phyloP scores from a whole-genome alignment of 2,797 vertebrate genomes.

The Dipus sagitta region DNA sequence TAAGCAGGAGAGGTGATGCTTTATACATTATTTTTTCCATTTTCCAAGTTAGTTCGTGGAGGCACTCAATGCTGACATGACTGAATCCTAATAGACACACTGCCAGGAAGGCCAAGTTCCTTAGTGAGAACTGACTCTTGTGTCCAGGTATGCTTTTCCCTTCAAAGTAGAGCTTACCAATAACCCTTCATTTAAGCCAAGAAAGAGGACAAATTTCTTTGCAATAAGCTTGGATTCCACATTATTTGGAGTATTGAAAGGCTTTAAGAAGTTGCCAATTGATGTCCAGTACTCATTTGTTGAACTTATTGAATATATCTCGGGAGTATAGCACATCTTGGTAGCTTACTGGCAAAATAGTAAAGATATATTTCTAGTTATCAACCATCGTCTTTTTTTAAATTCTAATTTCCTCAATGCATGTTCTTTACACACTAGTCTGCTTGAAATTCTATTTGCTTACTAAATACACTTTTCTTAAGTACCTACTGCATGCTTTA shows the following conservation, averaged over 20 bases:
- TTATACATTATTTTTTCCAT: neutral
- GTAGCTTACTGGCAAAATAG: neutral
- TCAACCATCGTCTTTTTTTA: neutral
- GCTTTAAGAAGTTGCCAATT: neutral
- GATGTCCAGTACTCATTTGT: neutral
- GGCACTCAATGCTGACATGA: neutral
- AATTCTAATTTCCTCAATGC: no score
- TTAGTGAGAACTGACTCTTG: neutral
- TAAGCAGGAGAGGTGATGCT: neutral
- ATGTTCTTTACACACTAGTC: neutral
- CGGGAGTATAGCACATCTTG: neutral
- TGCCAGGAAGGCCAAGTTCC: neutral
- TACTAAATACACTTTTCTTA: slow-evolving; percentile 22
- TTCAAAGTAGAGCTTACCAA: slow-evolving; percentile 17
- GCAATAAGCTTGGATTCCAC: neutral
- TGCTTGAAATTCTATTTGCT: slow-evolving; percentile 7
- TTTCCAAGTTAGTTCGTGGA: neutral
- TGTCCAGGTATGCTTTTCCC: neutral
- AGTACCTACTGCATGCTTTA: neutral
- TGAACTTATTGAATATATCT: neutral
- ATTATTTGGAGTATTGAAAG: neutral
- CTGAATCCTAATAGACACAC: neutral
- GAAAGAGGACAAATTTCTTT: neutral
- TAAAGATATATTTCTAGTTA: neutral
- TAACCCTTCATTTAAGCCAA: neutral